Evolutionary conservation across 2,113 vertebrate genomes (phyloP), one percentile per base, ranked within the genome.

Genomic region (Leucopternis melanops): DNA sequence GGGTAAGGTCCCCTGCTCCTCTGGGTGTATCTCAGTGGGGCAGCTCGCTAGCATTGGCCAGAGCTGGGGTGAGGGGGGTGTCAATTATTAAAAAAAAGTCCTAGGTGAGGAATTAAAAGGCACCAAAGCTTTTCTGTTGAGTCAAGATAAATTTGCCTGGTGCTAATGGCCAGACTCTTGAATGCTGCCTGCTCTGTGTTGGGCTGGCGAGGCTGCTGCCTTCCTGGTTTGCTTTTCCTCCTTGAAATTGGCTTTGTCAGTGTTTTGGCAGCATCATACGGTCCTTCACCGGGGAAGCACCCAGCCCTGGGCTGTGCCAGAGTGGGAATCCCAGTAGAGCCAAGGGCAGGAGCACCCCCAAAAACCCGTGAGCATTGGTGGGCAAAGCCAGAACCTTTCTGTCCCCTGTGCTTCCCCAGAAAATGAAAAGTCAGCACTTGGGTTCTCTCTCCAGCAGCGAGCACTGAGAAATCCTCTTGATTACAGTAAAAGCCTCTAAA

Each of bases 401-500:
- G 19, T 77, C 58, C 66, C 52, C 40, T 44, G 23, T 0, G 0
- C 81, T 72, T 44, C 62, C 81, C 47, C 0, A 1, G 85, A 62
- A 87, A 92, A 61, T 27, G 87, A 62, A 14, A 72, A 52, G 59
- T 73, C 86, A 70, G 88, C 58, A 20, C 63, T 83, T 1, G 2
- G 40, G 40, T 57, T 79, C 62, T 70, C 26, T n/a, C 92, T 65
- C 65, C 81, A 80, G 87, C 81, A 57, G 47, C 0, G 3, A 81
- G 73, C 13, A 10, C 42, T 61, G 58, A 88, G 94, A 85, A 90
- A 79, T 75, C 93, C 89, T 87, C 84, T 61, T 45, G 81, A 49
- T 77, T 72, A 45, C 71, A 34, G 54, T 88, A 77, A 93, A 85
- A 95, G 87, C 79, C 79, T 96, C 74, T 83, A 77, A 95, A 80